These are phyloP conservation scores for Cephus nigrinus DNA, from an alignment of 2,888 invertebrate genomes.

Conservation along the genomic window DNA sequence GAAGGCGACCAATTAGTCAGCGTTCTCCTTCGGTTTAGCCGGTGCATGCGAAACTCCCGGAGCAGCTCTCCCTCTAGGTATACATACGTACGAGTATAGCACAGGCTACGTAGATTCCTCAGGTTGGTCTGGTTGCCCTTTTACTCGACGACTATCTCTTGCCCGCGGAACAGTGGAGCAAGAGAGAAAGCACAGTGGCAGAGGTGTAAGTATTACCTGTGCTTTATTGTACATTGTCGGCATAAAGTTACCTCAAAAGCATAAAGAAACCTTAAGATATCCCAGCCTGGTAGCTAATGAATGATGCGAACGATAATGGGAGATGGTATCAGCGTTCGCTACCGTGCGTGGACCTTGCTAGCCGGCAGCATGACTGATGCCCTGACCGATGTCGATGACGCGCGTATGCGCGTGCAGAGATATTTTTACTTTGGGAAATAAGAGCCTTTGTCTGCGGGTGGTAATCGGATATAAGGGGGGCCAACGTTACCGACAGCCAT, in stretches of 20 bases:
- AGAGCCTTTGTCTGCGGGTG: constrained; percentile 6
- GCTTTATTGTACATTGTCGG: constrained; percentile 31
- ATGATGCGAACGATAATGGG: constrained; percentile 52
- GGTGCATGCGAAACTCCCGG: background rate
- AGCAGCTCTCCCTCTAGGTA: background rate
- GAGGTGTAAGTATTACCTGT: background rate
- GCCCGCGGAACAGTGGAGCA: background rate
- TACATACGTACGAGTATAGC: background rate
- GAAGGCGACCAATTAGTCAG: background rate
- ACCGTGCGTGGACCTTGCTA: constrained; percentile 13
- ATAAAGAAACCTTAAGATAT: constrained; percentile 42
- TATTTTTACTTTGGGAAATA: constrained; percentile 3
- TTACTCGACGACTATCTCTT: background rate
- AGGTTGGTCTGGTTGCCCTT: background rate
- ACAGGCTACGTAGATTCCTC: background rate
- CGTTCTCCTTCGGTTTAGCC: background rate
- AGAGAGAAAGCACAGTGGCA: background rate
- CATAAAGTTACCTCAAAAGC: constrained; percentile 45
- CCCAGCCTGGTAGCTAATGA: constrained; percentile 44
- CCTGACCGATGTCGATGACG: constrained; percentile 20
- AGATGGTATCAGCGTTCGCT: constrained; percentile 42
- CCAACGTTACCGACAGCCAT: background rate
- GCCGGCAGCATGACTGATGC: constrained; percentile 15
- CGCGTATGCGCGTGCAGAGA: constrained; percentile 20
- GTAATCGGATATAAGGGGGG: constrained; percentile 4